phyloP scores from a whole-genome alignment of 2,113 vertebrate species.

The Lichenostomus cassidix region DNA sequence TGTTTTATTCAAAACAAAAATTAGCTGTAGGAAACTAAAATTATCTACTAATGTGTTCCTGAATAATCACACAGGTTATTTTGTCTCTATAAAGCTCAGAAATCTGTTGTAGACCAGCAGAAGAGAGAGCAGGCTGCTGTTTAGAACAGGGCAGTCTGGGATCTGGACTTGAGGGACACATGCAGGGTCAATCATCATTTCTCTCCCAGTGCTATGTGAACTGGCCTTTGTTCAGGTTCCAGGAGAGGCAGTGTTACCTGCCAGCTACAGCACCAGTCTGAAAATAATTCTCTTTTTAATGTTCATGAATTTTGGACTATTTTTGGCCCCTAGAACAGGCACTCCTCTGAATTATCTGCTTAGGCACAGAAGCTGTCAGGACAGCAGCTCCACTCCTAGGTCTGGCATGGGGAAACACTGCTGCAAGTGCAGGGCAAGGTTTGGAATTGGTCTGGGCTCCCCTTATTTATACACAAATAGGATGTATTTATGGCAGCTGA shows the following conservation, averaged over 20 bases:
- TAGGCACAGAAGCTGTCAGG: not conserved
- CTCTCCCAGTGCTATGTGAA: not conserved
- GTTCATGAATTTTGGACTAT: not conserved
- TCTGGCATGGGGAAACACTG: not conserved
- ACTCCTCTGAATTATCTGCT: not conserved
- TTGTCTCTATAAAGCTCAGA: not conserved
- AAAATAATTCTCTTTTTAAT: not conserved
- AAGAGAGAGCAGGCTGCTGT: not conserved
- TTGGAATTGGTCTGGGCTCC: not conserved
- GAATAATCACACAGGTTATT: not conserved
- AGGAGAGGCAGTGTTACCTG: not conserved
- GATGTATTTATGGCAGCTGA: not conserved
- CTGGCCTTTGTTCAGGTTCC: not conserved
- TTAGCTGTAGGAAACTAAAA: not conserved
- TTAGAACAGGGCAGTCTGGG: not conserved
- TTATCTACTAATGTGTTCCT: not conserved
- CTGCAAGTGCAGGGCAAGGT: not conserved
- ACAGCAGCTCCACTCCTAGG: not conserved
- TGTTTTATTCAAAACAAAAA: not conserved
- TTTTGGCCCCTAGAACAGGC: not conserved
- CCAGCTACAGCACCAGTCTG: not conserved
- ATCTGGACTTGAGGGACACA: not conserved
- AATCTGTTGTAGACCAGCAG: not conserved
- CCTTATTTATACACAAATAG: accelerated
- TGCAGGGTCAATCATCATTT: not conserved